Evolutionary conservation across 2,888 invertebrate species (phyloP).

Genomic region (Clunio marinus): DNA sequence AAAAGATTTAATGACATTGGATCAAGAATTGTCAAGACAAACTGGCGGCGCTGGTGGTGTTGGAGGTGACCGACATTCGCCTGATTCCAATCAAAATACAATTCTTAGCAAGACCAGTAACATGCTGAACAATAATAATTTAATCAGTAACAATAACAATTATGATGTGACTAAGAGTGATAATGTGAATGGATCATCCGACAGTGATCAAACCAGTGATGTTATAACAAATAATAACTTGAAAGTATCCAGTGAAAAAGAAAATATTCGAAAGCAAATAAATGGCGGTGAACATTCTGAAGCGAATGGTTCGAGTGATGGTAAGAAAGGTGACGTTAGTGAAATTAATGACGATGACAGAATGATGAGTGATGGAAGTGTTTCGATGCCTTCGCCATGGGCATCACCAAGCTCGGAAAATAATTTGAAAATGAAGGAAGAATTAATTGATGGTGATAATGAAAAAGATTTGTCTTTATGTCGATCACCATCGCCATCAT

Average conservation of each 20-base stretch:
- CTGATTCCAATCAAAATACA: slow-evolving; percentile 43
- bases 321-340: slow-evolving; percentile 46
- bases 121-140: slow-evolving; percentile 35
- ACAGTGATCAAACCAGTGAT: slow-evolving; percentile 45
- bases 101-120: slow-evolving; percentile 40
- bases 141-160: slow-evolving; percentile 34
- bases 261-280: slow-evolving; percentile 44
- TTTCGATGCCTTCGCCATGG: slow-evolving; percentile 49
- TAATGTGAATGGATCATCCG: slow-evolving; percentile 37
- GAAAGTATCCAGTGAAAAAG: slow-evolving; percentile 46
- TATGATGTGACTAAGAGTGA: slow-evolving; percentile 34
- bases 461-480: slow-evolving; percentile 56
- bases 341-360: slow-evolving; percentile 48
- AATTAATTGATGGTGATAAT: slow-evolving; percentile 56
- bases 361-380: slow-evolving; percentile 48
- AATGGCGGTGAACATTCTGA: not conserved
- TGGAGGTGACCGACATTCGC: slow-evolving; percentile 42
- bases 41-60: slow-evolving; percentile 49
- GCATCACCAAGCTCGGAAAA: slow-evolving; percentile 46
- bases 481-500: slow-evolving; percentile 48
- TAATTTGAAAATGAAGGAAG: slow-evolving; percentile 60
- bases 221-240: slow-evolving; percentile 46
- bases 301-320: slow-evolving; percentile 43
- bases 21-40: slow-evolving; percentile 61
- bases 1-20: slow-evolving; percentile 74